Evolutionary conservation across 2,888 invertebrate species (phyloP).

Genomic region (Boloria euphrosyne): DNA sequence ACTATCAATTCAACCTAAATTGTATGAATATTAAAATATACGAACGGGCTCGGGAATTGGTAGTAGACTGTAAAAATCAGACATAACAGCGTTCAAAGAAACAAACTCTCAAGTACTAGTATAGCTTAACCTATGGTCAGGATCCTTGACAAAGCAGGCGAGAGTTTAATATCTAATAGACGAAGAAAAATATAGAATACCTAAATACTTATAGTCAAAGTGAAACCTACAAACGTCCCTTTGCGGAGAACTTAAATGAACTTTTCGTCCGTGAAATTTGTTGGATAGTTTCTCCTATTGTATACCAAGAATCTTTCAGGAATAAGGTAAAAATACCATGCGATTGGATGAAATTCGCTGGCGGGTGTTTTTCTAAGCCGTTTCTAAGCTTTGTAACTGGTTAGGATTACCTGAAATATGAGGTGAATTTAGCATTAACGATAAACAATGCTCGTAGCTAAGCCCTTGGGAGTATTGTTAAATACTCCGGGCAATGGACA

Average conservation of each 20-base stretch:
- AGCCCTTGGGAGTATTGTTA: too few relatives aligned
- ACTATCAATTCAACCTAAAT: too few relatives aligned
- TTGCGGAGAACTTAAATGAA: conserved; percentile 4
- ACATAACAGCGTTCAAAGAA: too few relatives aligned
- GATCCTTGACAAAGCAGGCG: too few relatives aligned
- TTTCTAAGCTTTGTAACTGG: conserved; percentile 10
- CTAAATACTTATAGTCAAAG: neutral
- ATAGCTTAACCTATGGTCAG: too few relatives aligned
- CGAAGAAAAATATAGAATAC: neutral
- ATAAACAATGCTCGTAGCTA: neutral
- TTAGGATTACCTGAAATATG: conserved; percentile 23
- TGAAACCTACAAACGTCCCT: neutral
- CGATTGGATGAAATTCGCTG: neutral
- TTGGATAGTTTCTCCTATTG: neutral
- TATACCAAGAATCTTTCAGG: conserved; percentile 6
- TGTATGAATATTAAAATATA: too few relatives aligned
- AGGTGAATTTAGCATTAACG: neutral
- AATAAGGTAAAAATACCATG: conserved; percentile 10
- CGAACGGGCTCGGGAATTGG: too few relatives aligned
- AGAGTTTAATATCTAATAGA: too few relatives aligned
- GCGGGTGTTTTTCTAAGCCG: conserved; percentile 15
- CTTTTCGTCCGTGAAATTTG: conserved; percentile 2
- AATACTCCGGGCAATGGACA: too few relatives aligned
- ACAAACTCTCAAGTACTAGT: too few relatives aligned
- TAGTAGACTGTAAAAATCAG: too few relatives aligned